Percentiles rank a stretch among this genome's conserved stretches.
phyloP scores from a whole-genome alignment of 2,888 invertebrate species.

The Andrena bicolor region DNA sequence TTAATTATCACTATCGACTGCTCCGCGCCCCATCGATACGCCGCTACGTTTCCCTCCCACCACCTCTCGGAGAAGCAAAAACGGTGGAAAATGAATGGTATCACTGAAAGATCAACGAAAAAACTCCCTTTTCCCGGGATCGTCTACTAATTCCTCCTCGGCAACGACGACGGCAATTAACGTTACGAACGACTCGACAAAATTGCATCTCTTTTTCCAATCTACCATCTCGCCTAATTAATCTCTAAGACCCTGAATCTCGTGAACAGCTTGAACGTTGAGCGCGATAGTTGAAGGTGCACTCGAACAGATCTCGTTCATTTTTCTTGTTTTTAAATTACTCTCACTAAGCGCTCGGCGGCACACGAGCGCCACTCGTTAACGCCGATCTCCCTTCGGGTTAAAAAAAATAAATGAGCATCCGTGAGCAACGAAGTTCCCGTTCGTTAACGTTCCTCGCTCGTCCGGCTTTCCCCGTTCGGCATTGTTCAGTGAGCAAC shows the following conservation, averaged over 20 bases:
- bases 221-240: conserved; percentile 53
- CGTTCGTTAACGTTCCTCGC: not conserved
- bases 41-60: not conserved
- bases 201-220: conserved; percentile 3
- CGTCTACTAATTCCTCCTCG: not conserved
- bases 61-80: not conserved
- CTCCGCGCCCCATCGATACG: not conserved
- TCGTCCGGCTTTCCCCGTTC: not conserved
- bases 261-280: conserved; percentile 55
- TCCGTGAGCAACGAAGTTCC: conserved; percentile 62
- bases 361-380: conserved; percentile 19
- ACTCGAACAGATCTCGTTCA: conserved; percentile 36
- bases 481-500: conserved; percentile 66
- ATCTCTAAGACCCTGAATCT: conserved; percentile 67
- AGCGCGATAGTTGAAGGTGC: conserved; percentile 55
- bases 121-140: conserved; percentile 53
- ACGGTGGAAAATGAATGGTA: conserved; percentile 5
- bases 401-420: conserved; percentile 68
- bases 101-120: conserved; percentile 14
- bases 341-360: conserved; percentile 44
- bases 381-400: conserved; percentile 34
- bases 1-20: conserved; percentile 1
- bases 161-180: conserved; percentile 34
- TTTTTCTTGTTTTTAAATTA: conserved; percentile 30
- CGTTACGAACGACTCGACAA: conserved; percentile 52